Evolutionary conservation across 2,797 vertebrate genomes (phyloP), one percentile per base, ranked within the genome.

Genomic region (Sylvilagus floridanus): DNA sequence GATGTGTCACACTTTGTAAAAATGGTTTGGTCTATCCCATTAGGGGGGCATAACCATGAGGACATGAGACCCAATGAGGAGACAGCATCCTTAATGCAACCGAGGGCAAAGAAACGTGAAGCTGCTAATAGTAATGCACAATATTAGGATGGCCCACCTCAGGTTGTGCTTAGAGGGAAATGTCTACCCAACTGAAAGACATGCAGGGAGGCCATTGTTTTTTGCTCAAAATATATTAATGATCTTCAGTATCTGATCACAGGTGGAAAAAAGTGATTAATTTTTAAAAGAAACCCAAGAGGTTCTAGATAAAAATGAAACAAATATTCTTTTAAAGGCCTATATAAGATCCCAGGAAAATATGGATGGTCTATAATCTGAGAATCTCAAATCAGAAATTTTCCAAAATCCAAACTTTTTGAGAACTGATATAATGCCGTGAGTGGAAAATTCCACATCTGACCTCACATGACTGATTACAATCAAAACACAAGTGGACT

Each of bases 271-370:
- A 73, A 37, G 11, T 22, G 8, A 91, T 22, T 87, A 47, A 47
- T 47, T 57, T 57, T 57, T 21, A 16, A 37, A 73, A 63, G 82
- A 76, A 42, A 9, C 4, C 50, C 21, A 86, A 14, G 22, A 83
- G 92, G 93, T 84, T 90, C 26, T 81, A 17, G n/a, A 69, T 84
- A 75, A 78, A 47, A 78, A 88, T 84, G 26, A 0, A 28, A 82
- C 5, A 78, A 88, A 65, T 12, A 42, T 75, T n/a, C 2, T 68
- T 54, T n/a, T 81, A 90, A 90, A 84, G 28, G 5, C 14, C 17
- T 66, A 66, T 12, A 81, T 88, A 73, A 16, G 4, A 50, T 71
- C 3, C 17, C 26, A 63, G 78, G 57, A 79, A 87, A 95, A 90
- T 62, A 89, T 57, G 19, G 17, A 57, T 57, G 54, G 54, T 57